Percentiles rank a stretch among this genome's conserved stretches.
Conservation (phyloP, 2,797 vertebrate species). For the Enteromius afrohamiltoni region DNA sequence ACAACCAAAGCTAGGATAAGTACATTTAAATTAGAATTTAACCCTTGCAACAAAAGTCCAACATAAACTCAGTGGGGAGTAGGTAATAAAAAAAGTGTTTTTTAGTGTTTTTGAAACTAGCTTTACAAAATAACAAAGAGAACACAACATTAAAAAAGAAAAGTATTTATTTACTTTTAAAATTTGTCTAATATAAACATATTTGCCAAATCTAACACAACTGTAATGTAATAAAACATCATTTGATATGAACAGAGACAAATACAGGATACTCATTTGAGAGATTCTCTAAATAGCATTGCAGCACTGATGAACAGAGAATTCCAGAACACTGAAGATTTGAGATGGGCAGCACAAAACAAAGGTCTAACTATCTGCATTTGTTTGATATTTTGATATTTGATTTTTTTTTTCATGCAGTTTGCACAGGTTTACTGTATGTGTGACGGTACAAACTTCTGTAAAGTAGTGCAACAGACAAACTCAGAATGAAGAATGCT, state of each 20-base stretch:
- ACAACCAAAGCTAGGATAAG: background rate
- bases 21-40: background rate
- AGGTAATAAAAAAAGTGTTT: background rate
- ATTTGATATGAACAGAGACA: background rate
- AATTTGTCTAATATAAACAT: background rate
- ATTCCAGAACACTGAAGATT: background rate
- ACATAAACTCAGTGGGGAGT: background rate
- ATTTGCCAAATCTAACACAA: background rate
- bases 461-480: background rate
- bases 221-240: background rate
- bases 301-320: background rate
- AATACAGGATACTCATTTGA: background rate
- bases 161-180: background rate
- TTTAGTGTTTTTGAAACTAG: background rate
- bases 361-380: background rate
- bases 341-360: background rate
- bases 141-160: background rate
- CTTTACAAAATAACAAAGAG: background rate
- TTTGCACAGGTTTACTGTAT: background rate
- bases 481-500: background rate
- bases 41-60: background rate
- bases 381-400: background rate
- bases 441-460: background rate
- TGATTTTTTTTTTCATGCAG: background rate
- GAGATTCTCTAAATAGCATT: background rate